Evolutionary conservation across 2,113 vertebrate species (phyloP).

Genomic region (Myrmophylax atrothorax): DNA sequence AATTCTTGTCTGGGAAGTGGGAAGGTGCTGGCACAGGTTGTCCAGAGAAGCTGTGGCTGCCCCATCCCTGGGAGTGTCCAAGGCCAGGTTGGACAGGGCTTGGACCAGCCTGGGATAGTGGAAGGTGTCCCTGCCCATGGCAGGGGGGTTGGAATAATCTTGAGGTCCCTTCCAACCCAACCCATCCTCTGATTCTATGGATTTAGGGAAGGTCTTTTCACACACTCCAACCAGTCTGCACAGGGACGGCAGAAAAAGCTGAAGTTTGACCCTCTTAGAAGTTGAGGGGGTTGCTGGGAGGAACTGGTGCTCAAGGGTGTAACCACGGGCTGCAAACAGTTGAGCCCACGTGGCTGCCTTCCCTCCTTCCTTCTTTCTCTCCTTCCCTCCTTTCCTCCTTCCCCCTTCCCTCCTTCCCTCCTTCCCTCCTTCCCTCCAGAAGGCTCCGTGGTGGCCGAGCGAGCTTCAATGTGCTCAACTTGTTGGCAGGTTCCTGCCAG

Average conservation of each 20-base stretch:
- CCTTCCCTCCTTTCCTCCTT: no score
- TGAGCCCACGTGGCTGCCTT: neutral
- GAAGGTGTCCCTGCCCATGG: neutral
- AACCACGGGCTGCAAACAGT: neutral
- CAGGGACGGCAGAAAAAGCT: neutral
- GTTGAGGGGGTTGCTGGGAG: neutral
- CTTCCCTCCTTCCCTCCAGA: neutral
- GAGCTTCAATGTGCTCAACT: neutral
- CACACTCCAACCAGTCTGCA: rapidly evolving
- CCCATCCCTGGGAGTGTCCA: neutral
- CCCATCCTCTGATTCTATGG: rapidly evolving
- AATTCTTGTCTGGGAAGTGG: neutral
- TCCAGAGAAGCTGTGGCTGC: neutral
- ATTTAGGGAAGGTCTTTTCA: neutral
- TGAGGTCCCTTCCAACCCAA: neutral
- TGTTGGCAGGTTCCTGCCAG: neutral
- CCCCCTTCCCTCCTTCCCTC: neutral
- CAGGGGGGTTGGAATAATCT: neutral
- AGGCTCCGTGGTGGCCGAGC: neutral
- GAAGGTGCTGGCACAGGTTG: rapidly evolving
- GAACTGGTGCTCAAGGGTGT: neutral
- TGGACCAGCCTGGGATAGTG: neutral
- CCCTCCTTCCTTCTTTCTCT: neutral
- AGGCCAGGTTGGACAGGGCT: rapidly evolving
- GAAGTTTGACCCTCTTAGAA: neutral